Evolutionary conservation across 2,888 invertebrate species (phyloP), one percentile per base, ranked within the genome.

Genomic region (Antheraea yamamai): DNA sequence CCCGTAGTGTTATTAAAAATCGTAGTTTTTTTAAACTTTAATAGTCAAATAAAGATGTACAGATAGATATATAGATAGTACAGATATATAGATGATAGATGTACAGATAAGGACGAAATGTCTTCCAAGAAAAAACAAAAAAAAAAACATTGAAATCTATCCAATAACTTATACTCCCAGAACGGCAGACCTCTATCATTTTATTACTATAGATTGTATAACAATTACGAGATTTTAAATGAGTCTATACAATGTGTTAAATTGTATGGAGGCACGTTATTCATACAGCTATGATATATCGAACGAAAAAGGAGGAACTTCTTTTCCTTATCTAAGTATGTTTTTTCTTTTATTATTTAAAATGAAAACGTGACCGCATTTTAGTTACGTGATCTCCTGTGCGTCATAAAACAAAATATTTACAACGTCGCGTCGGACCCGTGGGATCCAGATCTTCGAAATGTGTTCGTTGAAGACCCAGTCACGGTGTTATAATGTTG

Each of bases 401-500:
- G 39, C 35, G 20, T 68, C 68, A 39, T 70, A n/a, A 70, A 77
- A 74, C 77, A 77, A 80, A 82, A 84, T 84, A 85, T 80, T 84
- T 81, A 82, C 83, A 81, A 83, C 78, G 81, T 82, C 81, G 77
- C 78, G 81, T 83, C 81, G 77, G 77, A 77, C 74, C 80, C 85
- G 86, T 86, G 86, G 85, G 86, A 83, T 79, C 70, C 74, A 77
- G 76, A 82, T 83, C 81, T 80, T 79, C 78, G 77, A 82, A 81
- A 81, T 76, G 26, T 72, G 74, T 74, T 66, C 76, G 81, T 81
- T 83, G 83, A 83, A 85, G 81, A 83, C 81, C 79, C 80, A 73
- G 80, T 81, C 81, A 80, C 82, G 79, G 79, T 80, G 80, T 79
- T 82, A 81, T 82, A 79, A 78, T 79, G 82, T 88, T 89, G 92